phyloP scores from a whole-genome alignment of 2,888 invertebrate species.

The Reticulitermes lucifugus region DNA sequence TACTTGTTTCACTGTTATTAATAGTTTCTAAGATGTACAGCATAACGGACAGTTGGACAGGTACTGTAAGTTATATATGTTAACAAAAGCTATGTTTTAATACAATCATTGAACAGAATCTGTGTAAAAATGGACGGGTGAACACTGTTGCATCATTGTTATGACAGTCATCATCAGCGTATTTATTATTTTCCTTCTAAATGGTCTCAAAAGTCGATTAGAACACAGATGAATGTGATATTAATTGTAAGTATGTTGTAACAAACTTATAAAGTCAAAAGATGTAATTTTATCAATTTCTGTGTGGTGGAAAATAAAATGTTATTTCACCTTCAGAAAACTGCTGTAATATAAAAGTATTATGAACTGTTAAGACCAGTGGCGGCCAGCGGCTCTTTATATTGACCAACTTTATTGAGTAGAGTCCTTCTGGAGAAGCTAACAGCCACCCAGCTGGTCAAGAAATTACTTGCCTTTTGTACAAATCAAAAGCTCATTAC shows the following conservation, averaged over 20 bases:
- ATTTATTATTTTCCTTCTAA: not conserved
- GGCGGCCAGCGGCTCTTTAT: conserved; percentile 2
- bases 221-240: not conserved
- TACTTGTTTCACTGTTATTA: too few species aligned
- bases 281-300: not conserved
- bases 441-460: too few species aligned
- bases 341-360: not conserved
- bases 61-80: too few species aligned
- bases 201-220: not conserved
- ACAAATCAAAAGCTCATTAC: too few species aligned
- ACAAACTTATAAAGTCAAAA: not conserved
- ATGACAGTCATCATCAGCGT: not conserved
- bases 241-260: conserved; percentile 9
- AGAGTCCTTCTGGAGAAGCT: too few species aligned
- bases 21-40: too few species aligned
- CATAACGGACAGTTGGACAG: too few species aligned
- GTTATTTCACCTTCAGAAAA: conserved; percentile 17
- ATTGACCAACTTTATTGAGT: not conserved
- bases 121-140: too few species aligned
- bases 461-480: too few species aligned
- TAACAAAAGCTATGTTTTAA: too few species aligned
- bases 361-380: not conserved
- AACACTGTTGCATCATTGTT: not conserved
- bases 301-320: conserved; percentile 24
- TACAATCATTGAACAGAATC: too few species aligned